Conservation (phyloP, 2,113 vertebrate species). For the Alethe castanea region DNA sequence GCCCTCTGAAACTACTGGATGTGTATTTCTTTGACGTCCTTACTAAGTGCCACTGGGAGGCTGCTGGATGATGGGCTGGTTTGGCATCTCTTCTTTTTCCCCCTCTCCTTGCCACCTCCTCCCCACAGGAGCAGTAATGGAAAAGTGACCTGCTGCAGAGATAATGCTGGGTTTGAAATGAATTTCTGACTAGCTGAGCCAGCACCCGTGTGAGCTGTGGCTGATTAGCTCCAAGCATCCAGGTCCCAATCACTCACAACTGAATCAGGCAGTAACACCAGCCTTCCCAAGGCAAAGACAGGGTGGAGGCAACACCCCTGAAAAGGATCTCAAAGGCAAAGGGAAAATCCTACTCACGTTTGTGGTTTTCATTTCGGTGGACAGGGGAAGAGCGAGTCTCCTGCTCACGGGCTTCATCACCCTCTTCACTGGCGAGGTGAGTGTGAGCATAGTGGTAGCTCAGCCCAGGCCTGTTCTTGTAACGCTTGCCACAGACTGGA, state of each 20-base stretch:
- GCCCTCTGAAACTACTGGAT: not conserved
- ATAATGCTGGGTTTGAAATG: slow-evolving; percentile 54
- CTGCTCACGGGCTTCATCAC: slow-evolving; percentile 83
- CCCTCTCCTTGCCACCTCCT: slow-evolving; percentile 1
- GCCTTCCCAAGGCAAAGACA: not conserved
- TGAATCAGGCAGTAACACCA: not conserved
- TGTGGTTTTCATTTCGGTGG: slow-evolving; percentile 87
- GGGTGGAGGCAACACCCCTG: not conserved
- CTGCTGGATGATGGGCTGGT: slow-evolving; percentile 7
- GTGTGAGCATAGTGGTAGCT: slow-evolving; percentile 96
- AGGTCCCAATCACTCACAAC: slow-evolving; percentile 1
- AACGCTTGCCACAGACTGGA: slow-evolving; percentile 92
- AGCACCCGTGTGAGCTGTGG: slow-evolving; percentile 15
- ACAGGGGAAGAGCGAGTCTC: slow-evolving; percentile 80
- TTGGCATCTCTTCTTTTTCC: not conserved
- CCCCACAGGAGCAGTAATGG: slow-evolving; percentile 40
- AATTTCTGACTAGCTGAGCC: slow-evolving; percentile 56
- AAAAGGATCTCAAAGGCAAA: not conserved
- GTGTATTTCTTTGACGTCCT: not conserved
- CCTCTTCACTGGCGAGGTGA: slow-evolving; percentile 88
- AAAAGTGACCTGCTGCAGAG: slow-evolving; percentile 36
- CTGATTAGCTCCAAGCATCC: slow-evolving; percentile 49
- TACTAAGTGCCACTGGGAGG: not conserved
- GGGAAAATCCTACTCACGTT: slow-evolving; percentile 81
- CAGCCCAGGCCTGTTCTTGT: slow-evolving; percentile 94